These are phyloP conservation scores for Sebastolobus altivelis DNA, from an alignment of 2,797 vertebrate species.

Conservation along the genomic window DNA sequence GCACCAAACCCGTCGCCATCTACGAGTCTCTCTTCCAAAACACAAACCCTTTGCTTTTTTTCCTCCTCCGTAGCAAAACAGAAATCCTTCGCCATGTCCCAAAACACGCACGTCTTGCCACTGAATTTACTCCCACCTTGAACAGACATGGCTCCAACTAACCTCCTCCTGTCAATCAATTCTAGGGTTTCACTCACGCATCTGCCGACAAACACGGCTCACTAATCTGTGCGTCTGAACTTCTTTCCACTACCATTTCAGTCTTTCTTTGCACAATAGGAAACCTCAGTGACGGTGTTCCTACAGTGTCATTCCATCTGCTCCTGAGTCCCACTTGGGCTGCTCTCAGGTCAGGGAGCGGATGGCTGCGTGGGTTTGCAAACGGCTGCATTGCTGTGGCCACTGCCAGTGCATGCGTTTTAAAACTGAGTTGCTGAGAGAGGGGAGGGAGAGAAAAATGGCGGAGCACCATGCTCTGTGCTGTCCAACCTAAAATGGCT, in stretches of 20 bases:
- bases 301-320: conserved; percentile 46
- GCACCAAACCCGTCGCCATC: conserved; percentile 5
- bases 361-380: conserved; percentile 67
- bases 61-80: not conserved
- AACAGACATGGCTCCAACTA: conserved; percentile 11
- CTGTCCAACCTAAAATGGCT: conserved; percentile 90
- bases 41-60: not conserved
- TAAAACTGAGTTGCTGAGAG: conserved; percentile 79
- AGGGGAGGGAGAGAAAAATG: conserved; percentile 80
- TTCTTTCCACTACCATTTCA: conserved; percentile 12
- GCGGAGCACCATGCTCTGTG: conserved; percentile 83
- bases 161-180: conserved; percentile 42
- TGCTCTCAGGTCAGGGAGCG: conserved; percentile 71
- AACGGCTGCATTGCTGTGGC: conserved; percentile 72
- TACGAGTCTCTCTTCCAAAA: not conserved
- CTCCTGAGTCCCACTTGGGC: conserved; percentile 49
- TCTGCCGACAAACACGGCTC: conserved; percentile 19
- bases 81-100: not conserved
- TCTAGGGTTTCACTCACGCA: conserved; percentile 19
- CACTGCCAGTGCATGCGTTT: conserved; percentile 76
- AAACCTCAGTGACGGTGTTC: conserved; percentile 55
- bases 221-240: conserved; percentile 19
- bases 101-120: conserved; percentile 5
- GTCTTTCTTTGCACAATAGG: conserved; percentile 30
- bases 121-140: conserved; percentile 24